Base-by-base conservation (phyloP, 2,797 vertebrate genomes). In the Mastacembelus armatus region DNA sequence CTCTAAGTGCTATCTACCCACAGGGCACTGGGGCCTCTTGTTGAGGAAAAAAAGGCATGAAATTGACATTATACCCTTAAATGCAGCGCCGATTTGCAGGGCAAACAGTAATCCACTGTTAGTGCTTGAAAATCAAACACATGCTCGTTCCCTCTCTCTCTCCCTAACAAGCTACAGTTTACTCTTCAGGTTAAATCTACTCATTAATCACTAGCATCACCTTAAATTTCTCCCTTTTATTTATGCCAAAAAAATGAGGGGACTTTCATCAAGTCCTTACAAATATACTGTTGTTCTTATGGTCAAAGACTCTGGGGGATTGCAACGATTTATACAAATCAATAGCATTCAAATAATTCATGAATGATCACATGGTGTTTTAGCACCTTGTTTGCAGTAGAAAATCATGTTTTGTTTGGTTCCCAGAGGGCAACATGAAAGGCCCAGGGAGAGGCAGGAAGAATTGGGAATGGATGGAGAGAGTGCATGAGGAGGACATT, bases 301-400 rank as follows among this genome's bases (percentile, higher is more conserved):
- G 88, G 89, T 81, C 76, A 76, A 62, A 66, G 48, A 50, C 92
- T 84, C 88, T 12, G 36, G 92, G 92, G 92, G 87, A 82, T 87
- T 62, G 83, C 88, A 89, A 87, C 90, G 91, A 91, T 92, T 92
- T 93, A 91, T 78, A 88, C 90, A 87, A 94, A 94, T 95, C 93
- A 94, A 93, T 94, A 93, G 67, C 35, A 19, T 76, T 85, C 84
- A 92, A 92, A 90, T 90, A 93, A 91, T 92, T 93, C 88, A 93
- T 93, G 91, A 90, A 91, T 89, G 90, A 93, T 93, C 92, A 89
- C 88, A 77, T 91, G 91, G 85, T 89, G 89, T 89, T 93, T 93
- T 90, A 91, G 89, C 88, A 88, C 80, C 74, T 81, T 86, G 81
- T 91, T 92, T 88, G 81, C 87, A 85, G 90, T 77, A 88, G 89